phyloP scores from a whole-genome alignment of 1,140 invertebrate genomes.

The Linepithema humile region DNA sequence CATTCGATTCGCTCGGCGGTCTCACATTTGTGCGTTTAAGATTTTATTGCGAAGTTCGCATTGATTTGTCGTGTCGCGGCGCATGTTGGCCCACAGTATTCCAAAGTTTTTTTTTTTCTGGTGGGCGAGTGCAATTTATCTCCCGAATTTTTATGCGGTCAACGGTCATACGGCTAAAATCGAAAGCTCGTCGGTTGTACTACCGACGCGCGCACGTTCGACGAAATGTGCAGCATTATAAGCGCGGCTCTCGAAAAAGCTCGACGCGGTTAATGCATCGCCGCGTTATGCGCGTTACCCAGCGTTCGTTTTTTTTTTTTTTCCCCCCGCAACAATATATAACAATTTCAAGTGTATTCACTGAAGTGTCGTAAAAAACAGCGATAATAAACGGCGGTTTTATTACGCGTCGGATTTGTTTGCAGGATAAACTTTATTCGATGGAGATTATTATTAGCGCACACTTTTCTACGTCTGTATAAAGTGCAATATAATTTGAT shows the following conservation, averaged over 20 bases:
- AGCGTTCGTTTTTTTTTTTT: neutral
- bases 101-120: neutral
- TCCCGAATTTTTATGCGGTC: slow-evolving; percentile 3
- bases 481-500: neutral
- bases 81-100: neutral
- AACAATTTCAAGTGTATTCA: slow-evolving; percentile 33
- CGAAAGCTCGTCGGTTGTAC: slow-evolving; percentile 2
- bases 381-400: neutral
- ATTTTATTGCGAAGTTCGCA: neutral
- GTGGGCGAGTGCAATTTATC: slow-evolving; percentile 2
- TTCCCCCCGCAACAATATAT: neutral
- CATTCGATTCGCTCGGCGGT: neutral
- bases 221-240: slow-evolving; percentile 14
- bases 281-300: neutral
- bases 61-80: neutral
- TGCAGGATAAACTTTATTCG: neutral
- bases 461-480: no score
- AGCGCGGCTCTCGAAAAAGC: neutral
- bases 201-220: neutral
- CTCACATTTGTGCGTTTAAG: neutral
- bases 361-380: neutral
- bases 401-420: neutral
- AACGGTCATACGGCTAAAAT: neutral
- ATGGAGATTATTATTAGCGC: slow-evolving; percentile 2
- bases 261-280: slow-evolving; percentile 14